A percentile compares a stretch with the other conserved stretches of the same genome.
Conservation (phyloP, 2,888 invertebrate species). For the Apoderus coryli region DNA sequence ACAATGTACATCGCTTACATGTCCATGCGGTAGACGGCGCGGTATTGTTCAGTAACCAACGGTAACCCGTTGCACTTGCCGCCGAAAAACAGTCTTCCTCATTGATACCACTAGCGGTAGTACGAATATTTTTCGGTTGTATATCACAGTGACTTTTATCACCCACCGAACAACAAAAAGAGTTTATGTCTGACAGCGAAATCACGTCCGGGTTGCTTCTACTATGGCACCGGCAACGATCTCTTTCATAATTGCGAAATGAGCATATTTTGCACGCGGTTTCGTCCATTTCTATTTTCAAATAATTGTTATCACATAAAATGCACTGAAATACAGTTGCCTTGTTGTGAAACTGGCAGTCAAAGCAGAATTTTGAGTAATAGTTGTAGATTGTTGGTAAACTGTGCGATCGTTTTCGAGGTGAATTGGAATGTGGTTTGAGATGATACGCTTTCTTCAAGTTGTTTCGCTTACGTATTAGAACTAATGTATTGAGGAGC, state of each 20-base stretch:
- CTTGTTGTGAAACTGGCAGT: constrained; percentile 17
- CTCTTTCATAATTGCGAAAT: constrained; percentile 26
- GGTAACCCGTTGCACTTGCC: constrained; percentile 23
- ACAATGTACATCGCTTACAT: constrained; percentile 60
- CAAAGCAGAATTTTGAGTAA: constrained; percentile 16
- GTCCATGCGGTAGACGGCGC: constrained; percentile 40
- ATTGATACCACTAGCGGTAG: constrained; percentile 32
- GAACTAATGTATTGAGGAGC: constrained; percentile 16
- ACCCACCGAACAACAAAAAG: constrained; percentile 30
- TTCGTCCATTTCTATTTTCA: constrained; percentile 30
- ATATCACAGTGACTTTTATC: constrained; percentile 25
- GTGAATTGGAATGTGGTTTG: too few species aligned
- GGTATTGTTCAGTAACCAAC: constrained; percentile 27
- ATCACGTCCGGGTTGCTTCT: constrained; percentile 25
- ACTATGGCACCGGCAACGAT: constrained; percentile 28
- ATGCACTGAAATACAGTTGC: constrained; percentile 22
- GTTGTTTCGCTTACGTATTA: constrained; percentile 8
- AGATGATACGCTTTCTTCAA: background rate
- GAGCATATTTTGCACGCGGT: constrained; percentile 31
- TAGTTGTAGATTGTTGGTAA: constrained; percentile 16
- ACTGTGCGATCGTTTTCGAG: constrained; percentile 19
- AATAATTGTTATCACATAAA: constrained; percentile 24
- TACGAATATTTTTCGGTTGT: constrained; percentile 27
- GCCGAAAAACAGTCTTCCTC: constrained; percentile 20
- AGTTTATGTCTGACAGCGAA: constrained; percentile 29